Percentiles rank a stretch among this genome's conserved stretches.
Evolutionary conservation across 1,140 invertebrate genomes (phyloP).

Genomic region (Elymnias hypermnestra): DNA sequence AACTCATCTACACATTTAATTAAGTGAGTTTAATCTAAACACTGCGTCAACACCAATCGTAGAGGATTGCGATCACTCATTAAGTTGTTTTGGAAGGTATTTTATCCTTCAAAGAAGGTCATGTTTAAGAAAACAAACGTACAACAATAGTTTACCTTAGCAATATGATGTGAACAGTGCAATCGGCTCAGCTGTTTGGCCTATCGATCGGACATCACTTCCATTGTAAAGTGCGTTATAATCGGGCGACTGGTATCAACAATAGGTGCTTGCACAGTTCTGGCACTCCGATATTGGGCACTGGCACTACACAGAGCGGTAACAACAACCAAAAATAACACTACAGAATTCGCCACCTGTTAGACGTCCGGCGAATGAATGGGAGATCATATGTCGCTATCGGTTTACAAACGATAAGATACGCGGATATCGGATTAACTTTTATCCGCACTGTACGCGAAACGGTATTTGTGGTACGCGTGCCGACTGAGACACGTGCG

Average conservation of each 20-base stretch:
- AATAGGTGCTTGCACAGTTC: conserved; percentile 34
- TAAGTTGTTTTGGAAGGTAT: no score
- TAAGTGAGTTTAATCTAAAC: no score
- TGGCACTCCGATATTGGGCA: conserved; percentile 41
- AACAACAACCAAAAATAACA: conserved; percentile 51
- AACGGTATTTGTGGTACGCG: conserved; percentile 23
- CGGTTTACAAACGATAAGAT: conserved; percentile 31
- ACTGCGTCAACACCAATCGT: no score
- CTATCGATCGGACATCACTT: conserved; percentile 52
- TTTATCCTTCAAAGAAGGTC: no score
- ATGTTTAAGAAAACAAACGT: no score
- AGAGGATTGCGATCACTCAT: no score
- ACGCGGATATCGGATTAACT: conserved; percentile 24
- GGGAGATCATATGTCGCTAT: conserved; percentile 18
- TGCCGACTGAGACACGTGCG: conserved; percentile 26
- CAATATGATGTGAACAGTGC: conserved; percentile 32
- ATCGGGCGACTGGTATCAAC: conserved; percentile 30
- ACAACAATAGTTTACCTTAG: conserved; percentile 41
- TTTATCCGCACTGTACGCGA: conserved; percentile 27
- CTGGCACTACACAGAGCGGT: conserved; percentile 36
- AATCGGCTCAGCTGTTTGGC: conserved; percentile 50
- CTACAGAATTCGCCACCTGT: conserved; percentile 44
- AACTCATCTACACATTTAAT: no score
- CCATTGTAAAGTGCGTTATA: conserved; percentile 37
- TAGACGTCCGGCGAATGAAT: conserved; percentile 21